Evolutionary conservation across 2,113 vertebrate genomes (phyloP), one percentile per base, ranked within the genome.

Genomic region (Nerophis lumbriciformis): DNA sequence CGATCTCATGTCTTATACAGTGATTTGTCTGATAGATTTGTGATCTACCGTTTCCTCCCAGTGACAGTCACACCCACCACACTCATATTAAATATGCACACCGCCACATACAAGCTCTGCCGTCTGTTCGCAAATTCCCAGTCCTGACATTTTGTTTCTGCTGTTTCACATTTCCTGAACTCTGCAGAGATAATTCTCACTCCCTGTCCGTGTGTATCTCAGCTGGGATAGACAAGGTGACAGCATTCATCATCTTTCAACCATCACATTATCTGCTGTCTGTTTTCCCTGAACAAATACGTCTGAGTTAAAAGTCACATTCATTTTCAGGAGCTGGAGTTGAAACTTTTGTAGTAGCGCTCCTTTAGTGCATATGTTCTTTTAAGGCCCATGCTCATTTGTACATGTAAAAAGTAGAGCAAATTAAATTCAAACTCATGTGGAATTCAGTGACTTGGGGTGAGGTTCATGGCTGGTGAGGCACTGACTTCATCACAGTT

Each of bases 91-190:
- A 77, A 75, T 53, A 75, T 10, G 64, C 71, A 69, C 77, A 38
- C 21, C 75, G 28, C 70, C 60, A 63, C 37, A 63, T 63, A 52
- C 48, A 37, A 65, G 55, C 74, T 77, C 63, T 15, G 68, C 83
- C 78, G 79, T 88, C 87, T 88, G 86, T 78, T 89, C 72, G 48
- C 69, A 82, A 45, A 83, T 84, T 85, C 80, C 83, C 86, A 83
- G 61, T 70, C 69, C 77, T 82, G 75, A 82, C 70, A 86, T 85
- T 83, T 85, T 73, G 66, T 76, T 73, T 76, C 61, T 58, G 47
- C 73, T 77, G 73, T 57, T 77, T 78, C 66, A 38, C 78, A 74
- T 78, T 84, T 84, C 73, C 65, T 37, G 60, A 77, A 62, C 58
- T 70, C 54, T 59, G 62, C 5, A 61, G 66, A 75, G 71, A 81